A percentile compares a stretch with the other conserved stretches of the same genome.
phyloP scores from a whole-genome alignment of 1,140 invertebrate genomes.

The Papilio helenus region DNA sequence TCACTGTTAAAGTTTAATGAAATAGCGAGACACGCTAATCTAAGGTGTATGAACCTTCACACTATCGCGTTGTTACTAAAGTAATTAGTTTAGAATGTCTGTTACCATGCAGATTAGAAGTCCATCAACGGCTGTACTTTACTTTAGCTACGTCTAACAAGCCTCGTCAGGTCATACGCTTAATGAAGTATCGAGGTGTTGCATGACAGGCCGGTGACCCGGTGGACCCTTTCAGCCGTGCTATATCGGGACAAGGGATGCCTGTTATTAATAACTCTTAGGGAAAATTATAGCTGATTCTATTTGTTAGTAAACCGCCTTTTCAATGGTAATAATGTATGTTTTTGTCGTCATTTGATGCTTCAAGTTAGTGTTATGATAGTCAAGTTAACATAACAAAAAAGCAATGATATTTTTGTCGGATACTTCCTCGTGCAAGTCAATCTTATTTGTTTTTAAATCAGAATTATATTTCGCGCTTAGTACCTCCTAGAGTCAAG shows the following conservation, averaged over 20 bases:
- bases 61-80: not conserved
- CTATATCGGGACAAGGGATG: conserved; percentile 30
- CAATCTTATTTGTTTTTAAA: not conserved
- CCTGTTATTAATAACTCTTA: conserved; percentile 8
- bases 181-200: conserved; percentile 47
- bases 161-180: conserved; percentile 34
- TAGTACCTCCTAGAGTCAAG: not conserved
- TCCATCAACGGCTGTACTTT: not conserved
- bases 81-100: conserved; percentile 17
- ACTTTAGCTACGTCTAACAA: not conserved
- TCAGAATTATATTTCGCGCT: not conserved
- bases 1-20: not conserved
- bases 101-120: conserved; percentile 24
- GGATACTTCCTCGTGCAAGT: not conserved
- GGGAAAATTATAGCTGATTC: not conserved
- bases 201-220: conserved; percentile 41
- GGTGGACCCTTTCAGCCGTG: conserved; percentile 24
- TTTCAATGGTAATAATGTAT: not conserved
- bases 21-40: not conserved
- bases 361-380: not conserved
- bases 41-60: not conserved
- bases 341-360: not conserved
- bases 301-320: not conserved
- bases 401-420: not conserved
- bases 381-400: not conserved